Evolutionary conservation across 2,113 vertebrate genomes (phyloP).

Genomic region (Ascaphus truei): DNA sequence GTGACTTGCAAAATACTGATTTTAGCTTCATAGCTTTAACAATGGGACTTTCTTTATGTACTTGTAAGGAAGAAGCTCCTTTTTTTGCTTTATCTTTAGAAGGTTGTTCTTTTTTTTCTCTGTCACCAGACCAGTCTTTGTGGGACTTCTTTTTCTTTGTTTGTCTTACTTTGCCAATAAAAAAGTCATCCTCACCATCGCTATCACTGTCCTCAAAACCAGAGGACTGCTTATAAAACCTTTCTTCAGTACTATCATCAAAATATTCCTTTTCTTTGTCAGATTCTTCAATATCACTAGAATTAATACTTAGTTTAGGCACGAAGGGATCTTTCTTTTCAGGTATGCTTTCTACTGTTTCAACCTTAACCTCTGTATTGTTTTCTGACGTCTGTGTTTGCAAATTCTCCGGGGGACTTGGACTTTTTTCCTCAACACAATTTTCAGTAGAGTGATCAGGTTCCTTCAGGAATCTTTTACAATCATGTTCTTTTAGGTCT

Average conservation of each 20-base stretch:
- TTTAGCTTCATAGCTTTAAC: constrained; percentile 56
- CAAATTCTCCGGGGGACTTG: not conserved
- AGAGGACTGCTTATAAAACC: constrained; percentile 85
- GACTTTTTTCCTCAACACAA: not conserved
- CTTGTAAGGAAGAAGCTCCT: not conserved
- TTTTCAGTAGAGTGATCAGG: not conserved
- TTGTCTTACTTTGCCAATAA: constrained; percentile 84
- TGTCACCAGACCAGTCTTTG: constrained; percentile 28
- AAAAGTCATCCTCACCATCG: constrained; percentile 80
- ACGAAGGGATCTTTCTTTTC: constrained; percentile 21
- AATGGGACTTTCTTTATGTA: constrained; percentile 27
- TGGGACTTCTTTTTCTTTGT: constrained; percentile 68
- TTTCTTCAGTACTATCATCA: constrained; percentile 93
- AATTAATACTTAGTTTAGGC: not conserved
- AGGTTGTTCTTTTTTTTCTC: constrained; percentile 33
- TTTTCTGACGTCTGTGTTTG: constrained; percentile 11
- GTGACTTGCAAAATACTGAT: constrained; percentile 76
- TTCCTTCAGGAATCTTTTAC: not conserved
- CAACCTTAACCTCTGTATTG: constrained; percentile 4
- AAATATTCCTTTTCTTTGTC: constrained; percentile 70
- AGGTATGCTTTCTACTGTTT: constrained; percentile 17
- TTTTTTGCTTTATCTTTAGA: not conserved
- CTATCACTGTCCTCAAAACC: constrained; percentile 72
- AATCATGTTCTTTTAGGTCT: not conserved
- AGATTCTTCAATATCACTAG: constrained; percentile 58